phyloP scores from a whole-genome alignment of 2,888 invertebrate genomes.

The Andrena camellia region DNA sequence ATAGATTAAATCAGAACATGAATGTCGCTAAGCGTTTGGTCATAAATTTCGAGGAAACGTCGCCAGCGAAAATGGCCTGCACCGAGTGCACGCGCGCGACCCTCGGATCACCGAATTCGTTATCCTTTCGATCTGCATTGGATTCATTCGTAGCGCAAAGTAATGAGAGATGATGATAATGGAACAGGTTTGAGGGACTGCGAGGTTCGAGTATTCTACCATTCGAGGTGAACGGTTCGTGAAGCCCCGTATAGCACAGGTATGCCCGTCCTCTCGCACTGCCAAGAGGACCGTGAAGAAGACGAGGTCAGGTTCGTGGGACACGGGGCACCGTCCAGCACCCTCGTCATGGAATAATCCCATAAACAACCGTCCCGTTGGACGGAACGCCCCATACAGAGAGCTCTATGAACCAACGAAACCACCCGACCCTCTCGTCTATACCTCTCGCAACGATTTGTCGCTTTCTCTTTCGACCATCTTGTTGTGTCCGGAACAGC shows the following conservation, averaged over 20 bases:
- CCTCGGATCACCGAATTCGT: no score
- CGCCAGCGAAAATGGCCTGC: no score
- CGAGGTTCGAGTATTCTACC: slow-evolving; percentile 19
- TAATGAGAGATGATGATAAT: no score
- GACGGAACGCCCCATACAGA: slow-evolving; percentile 14
- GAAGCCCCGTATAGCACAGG: slow-evolving; percentile 57
- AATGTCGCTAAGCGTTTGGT: no score
- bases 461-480: slow-evolving; percentile 55
- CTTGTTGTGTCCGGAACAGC: slow-evolving; percentile 8
- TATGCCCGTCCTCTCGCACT: slow-evolving; percentile 40
- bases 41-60: no score
- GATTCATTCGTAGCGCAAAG: no score
- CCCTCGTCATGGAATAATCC: slow-evolving; percentile 63
- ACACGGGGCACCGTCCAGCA: slow-evolving; percentile 39
- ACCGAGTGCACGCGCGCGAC: no score
- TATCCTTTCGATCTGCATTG: no score
- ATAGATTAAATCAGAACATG: no score
- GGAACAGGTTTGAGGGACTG: no score
- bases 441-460: slow-evolving; percentile 43
- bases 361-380: slow-evolving; percentile 54
- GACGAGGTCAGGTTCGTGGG: slow-evolving; percentile 67
- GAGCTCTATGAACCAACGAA: slow-evolving; percentile 24
- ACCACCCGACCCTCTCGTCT: neutral
- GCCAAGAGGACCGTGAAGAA: slow-evolving; percentile 39
- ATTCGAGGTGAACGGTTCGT: slow-evolving; percentile 51